Conservation (phyloP, 1,140 invertebrate species). For the Rhyacophila brunnea region DNA sequence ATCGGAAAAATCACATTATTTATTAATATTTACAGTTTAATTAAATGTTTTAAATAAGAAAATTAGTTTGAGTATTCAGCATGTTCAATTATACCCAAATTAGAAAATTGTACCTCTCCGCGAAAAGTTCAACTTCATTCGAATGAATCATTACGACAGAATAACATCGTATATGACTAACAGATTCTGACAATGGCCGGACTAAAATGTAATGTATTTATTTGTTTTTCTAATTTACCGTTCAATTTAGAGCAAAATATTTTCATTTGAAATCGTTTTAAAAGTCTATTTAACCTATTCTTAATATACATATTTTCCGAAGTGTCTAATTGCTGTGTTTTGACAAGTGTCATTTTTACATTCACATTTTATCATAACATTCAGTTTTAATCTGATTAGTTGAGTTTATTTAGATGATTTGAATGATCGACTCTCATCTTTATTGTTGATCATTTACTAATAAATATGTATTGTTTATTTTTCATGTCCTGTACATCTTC, state of each 20-base stretch:
- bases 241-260: neutral
- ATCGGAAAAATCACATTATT: no score
- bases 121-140: no score
- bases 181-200: conserved; percentile 26
- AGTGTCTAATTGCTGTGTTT: neutral
- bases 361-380: conserved; percentile 2
- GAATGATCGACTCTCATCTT: neutral
- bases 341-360: neutral
- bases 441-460: neutral
- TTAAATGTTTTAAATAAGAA: no score
- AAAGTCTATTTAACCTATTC: no score
- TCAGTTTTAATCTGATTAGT: neutral
- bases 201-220: conserved; percentile 26
- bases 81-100: no score
- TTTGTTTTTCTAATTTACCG: conserved; percentile 13
- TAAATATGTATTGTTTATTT: conserved; percentile 1
- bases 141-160: no score
- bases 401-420: neutral
- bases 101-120: no score
- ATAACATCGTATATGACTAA: conserved; percentile 18
- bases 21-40: no score
- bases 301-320: no score
- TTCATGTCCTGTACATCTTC: conserved; percentile 16
- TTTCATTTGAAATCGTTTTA: neutral
- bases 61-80: no score